phyloP scores from a whole-genome alignment of 1,140 invertebrate genomes.

The Rhopalosiphum maidis region DNA sequence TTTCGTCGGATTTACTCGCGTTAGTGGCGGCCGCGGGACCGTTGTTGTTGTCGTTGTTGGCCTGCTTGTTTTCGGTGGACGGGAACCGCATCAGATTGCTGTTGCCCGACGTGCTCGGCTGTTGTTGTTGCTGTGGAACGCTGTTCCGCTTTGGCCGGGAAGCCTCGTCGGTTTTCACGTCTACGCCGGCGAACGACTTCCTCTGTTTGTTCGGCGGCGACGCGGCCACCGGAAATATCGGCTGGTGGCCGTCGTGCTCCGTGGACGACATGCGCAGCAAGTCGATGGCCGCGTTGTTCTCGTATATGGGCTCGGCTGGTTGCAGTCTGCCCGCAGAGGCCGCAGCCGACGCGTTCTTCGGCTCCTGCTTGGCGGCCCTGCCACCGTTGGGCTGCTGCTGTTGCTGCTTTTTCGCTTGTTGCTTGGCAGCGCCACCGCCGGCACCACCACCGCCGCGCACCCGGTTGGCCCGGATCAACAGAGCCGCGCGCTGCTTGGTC shows the following conservation, averaged over 20 bases:
- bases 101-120: constrained; percentile 39
- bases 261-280: constrained; percentile 61
- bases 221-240: constrained; percentile 45
- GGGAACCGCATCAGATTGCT: constrained; percentile 42
- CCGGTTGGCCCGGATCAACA: constrained; percentile 58
- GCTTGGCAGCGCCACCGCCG: background rate
- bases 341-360: background rate
- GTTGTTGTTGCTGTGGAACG: constrained; percentile 15
- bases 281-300: constrained; percentile 58
- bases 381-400: background rate
- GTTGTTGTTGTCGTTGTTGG: too few relatives aligned
- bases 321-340: background rate
- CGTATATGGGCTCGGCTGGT: constrained; percentile 31
- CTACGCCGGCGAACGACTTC: constrained; percentile 33
- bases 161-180: background rate
- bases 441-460: background rate
- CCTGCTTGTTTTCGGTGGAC: constrained; percentile 35
- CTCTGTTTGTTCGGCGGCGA: constrained; percentile 36
- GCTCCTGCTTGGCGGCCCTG: background rate
- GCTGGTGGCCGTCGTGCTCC: constrained; percentile 59
- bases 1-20: background rate
- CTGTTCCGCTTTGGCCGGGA: background rate
- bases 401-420: background rate
- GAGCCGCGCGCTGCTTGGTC: constrained; percentile 57
- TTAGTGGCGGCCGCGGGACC: background rate